Conservation (phyloP, 35 echinoderm and acorn worm genomes). For the Ptychodera flava region DNA sequence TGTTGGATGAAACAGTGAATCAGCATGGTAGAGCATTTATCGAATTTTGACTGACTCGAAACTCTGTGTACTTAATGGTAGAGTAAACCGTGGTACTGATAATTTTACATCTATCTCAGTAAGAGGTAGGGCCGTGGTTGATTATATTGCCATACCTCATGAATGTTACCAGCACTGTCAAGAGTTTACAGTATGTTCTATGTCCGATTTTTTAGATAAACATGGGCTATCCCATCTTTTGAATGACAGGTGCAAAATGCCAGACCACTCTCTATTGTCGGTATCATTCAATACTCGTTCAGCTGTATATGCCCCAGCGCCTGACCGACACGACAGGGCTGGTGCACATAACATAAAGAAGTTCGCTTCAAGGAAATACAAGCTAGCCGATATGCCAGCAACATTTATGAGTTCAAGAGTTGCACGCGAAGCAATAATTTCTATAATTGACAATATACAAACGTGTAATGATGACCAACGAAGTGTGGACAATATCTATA, state of each 20-base stretch:
- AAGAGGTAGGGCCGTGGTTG: neutral
- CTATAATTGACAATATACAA: neutral
- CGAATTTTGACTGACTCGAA: neutral
- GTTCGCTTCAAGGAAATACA: neutral
- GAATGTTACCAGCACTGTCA: neutral
- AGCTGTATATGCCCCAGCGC: neutral
- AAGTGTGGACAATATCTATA: neutral
- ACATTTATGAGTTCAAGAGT: neutral
- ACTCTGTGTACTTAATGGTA: neutral
- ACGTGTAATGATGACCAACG: neutral
- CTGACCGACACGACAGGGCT: neutral
- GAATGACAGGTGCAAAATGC: neutral
- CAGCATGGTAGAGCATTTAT: neutral
- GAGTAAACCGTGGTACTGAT: neutral
- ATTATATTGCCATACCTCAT: neutral
- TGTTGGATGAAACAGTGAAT: neutral
- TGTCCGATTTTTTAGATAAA: neutral
- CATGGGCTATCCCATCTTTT: neutral
- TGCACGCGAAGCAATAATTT: neutral
- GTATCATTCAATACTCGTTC: neutral
- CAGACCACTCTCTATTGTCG: neutral
- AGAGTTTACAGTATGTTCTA: neutral
- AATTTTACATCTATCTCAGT: neutral
- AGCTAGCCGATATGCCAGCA: neutral
- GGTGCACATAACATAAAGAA: neutral